Base-by-base conservation (phyloP, 2,113 vertebrate genomes). In the Narcine bancroftii region DNA sequence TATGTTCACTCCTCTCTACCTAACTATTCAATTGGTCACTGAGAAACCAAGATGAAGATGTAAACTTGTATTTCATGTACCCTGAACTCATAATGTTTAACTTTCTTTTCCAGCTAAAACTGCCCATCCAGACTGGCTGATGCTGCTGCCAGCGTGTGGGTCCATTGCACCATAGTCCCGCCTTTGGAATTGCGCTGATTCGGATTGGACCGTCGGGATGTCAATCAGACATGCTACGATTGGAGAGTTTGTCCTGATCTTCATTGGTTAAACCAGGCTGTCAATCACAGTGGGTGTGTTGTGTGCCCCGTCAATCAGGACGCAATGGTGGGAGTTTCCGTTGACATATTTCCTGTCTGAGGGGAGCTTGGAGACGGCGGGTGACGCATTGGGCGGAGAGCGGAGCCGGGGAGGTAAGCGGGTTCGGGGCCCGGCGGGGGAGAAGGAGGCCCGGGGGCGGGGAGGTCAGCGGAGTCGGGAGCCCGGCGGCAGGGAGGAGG, bases 131-230 rank as follows among this genome's bases (percentile, higher is more conserved):
- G 11, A 1, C 7, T 60, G 81, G 53, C 7, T 6, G 5, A n/a
- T 0, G 10, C 10, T 4, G 4, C 5, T 36, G 81, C 13, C 53
- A 19, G 53, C 3, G 3, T 33, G 1, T 6, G 1, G 0, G 7
- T 2, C 81, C 6, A 87, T 39, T 87, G 53, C 15, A 6, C 21
- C 1, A 85, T 9, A 19, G 0, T 39, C 45, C 47, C 33, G 13
- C 9, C 29, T 3, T 56, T 29, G 45, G 0, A 50, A 29, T 13
- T 29, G 33, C 24, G 4, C 0, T 0, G 3, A 2, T 4, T n/a
- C 6, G 6, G 33, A 87, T 87, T 60, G 50, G 53, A 26, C 13
- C 0, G 0, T 3, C 0, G 0, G 1, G 10, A 24, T 33, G 47
- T 53, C 79, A 83, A 0, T 83, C 45, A 83, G 0, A 15, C 26